Evolutionary conservation across 2,888 invertebrate species (phyloP).

Genomic region (Harpagoxenus sublaevis): DNA sequence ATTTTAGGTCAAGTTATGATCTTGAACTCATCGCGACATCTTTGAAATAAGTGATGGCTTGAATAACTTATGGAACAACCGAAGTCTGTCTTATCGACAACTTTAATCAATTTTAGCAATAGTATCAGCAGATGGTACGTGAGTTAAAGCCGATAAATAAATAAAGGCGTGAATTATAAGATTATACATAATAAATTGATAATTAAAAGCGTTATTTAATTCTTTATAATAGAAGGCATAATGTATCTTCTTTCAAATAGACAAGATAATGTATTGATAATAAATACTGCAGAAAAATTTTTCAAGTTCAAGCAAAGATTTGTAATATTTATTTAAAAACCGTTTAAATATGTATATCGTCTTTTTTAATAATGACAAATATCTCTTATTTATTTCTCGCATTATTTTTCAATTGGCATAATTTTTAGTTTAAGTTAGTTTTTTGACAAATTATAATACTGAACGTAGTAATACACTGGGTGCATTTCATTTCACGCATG

Average conservation of each 20-base stretch:
- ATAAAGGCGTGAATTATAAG: background rate
- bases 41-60: conserved; percentile 11
- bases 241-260: background rate
- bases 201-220: background rate
- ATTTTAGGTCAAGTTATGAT: conserved; percentile 12
- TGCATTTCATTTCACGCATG: no score
- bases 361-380: background rate
- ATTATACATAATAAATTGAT: background rate
- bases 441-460: background rate
- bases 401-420: background rate
- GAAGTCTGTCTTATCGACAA: conserved; percentile 22
- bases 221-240: background rate
- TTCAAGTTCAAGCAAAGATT: background rate
- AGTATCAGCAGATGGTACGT: conserved; percentile 41
- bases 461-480: background rate
- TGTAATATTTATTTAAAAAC: background rate
- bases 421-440: background rate
- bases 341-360: background rate
- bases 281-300: background rate
- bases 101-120: background rate
- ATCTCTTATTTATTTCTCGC: background rate
- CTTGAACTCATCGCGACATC: conserved; percentile 51
- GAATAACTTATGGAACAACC: background rate
- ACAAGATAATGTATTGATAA: background rate
- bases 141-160: background rate